Conservation (phyloP, 2,113 vertebrate genomes). For the Pleuronectes platessa region DNA sequence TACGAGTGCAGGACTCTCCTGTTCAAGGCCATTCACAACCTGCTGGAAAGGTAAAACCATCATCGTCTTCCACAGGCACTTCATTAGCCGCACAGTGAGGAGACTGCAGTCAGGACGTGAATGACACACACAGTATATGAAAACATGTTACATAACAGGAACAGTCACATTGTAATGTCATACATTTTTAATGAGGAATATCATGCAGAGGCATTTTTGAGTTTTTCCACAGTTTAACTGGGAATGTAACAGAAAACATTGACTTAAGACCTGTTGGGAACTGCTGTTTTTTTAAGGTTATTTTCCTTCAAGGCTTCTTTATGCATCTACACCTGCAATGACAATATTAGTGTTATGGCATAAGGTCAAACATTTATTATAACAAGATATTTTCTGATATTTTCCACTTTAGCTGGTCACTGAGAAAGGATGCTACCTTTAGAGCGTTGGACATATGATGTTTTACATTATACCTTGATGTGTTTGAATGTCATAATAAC, state of each 20-base stretch:
- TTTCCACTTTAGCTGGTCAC: no score
- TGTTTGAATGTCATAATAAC: no score
- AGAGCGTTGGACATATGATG: no score
- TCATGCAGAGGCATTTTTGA: not conserved
- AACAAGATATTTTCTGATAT: no score
- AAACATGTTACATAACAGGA: conserved; percentile 9
- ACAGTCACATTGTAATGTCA: not conserved
- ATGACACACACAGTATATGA: not conserved
- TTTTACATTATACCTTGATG: no score
- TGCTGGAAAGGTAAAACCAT: conserved; percentile 94
- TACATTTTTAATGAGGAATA: conserved; percentile 1
- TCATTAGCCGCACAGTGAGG: not conserved
- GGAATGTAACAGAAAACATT: not conserved
- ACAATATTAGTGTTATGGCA: no score
- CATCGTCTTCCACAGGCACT: not conserved
- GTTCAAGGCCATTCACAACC: conserved; percentile 99
- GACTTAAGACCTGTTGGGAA: no score
- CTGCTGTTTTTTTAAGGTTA: no score
- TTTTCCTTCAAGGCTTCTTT: not conserved
- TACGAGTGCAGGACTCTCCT: conserved; percentile 98
- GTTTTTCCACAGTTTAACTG: not conserved
- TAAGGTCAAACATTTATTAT: no score
- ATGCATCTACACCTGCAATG: no score
- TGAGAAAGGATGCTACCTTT: no score
- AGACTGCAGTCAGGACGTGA: not conserved